Percentiles rank a stretch among this genome's conserved stretches.
These are phyloP conservation scores for Astyanax mexicanus DNA, from an alignment of 2,797 vertebrate genomes.

Conservation along the genomic window DNA sequence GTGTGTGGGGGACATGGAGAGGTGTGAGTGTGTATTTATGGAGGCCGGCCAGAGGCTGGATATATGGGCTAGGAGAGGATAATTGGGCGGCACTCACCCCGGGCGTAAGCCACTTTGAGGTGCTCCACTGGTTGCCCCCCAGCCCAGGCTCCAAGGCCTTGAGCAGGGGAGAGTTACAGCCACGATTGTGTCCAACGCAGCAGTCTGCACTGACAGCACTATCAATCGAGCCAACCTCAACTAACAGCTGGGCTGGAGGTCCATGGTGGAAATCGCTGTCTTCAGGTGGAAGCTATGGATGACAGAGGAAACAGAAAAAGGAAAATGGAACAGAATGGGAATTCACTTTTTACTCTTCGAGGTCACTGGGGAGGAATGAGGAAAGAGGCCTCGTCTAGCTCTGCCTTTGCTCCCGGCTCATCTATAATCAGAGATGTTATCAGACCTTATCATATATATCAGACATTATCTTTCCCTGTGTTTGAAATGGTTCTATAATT, in stretches of 20 bases:
- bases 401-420: too few species aligned
- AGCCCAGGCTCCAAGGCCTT: conserved; percentile 58
- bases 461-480: neutral
- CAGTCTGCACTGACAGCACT: conserved; percentile 39
- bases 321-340: neutral
- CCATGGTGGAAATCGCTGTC: conserved; percentile 10
- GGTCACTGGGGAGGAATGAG: neutral
- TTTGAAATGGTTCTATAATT: neutral
- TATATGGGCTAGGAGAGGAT: conserved; percentile 49
- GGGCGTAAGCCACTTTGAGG: conserved; percentile 46
- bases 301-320: neutral
- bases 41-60: conserved; percentile 41
- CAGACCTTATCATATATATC: too few species aligned
- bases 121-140: conserved; percentile 36
- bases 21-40: conserved; percentile 47
- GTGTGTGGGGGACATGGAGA: conserved; percentile 36
- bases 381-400: too few species aligned
- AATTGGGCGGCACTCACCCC: conserved; percentile 54
- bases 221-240: conserved; percentile 43
- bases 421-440: too few species aligned
- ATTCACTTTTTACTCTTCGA: neutral
- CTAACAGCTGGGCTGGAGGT: conserved; percentile 11
- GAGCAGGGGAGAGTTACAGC: conserved; percentile 69
- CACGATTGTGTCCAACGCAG: conserved; percentile 53
- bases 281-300: conserved; percentile 30